Conservation (phyloP, 1,140 invertebrate species). For the Archivesica marissinica region DNA sequence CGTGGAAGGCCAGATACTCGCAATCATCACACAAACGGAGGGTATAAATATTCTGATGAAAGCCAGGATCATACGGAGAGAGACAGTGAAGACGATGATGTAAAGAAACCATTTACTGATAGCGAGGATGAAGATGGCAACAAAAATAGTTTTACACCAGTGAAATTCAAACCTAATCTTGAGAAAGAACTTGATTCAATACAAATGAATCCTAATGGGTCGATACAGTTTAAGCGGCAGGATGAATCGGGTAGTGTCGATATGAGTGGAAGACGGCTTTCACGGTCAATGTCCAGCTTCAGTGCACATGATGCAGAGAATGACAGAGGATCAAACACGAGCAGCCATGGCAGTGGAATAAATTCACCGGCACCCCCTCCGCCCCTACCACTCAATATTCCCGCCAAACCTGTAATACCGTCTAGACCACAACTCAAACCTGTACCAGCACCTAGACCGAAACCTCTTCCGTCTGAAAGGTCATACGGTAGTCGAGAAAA, state of each 20-base stretch:
- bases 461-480: conserved; percentile 63
- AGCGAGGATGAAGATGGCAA: conserved; percentile 63
- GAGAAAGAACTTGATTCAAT: conserved; percentile 69
- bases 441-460: conserved; percentile 54
- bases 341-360: conserved; percentile 24
- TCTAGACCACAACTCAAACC: conserved; percentile 29
- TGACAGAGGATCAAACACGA: background rate
- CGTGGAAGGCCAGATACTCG: conserved; percentile 28
- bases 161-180: conserved; percentile 66
- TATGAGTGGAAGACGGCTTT: conserved; percentile 35
- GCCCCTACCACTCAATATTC: conserved; percentile 60
- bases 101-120: conserved; percentile 56
- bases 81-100: conserved; percentile 59
- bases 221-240: conserved; percentile 52
- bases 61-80: conserved; percentile 40
- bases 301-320: conserved; percentile 62
- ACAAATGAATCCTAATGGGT: conserved; percentile 63
- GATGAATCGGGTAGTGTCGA: conserved; percentile 64
- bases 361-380: conserved; percentile 63
- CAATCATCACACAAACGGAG: conserved; percentile 63
- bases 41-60: conserved; percentile 69
- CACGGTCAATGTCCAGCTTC: conserved; percentile 74
- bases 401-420: conserved; percentile 10
- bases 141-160: conserved; percentile 56
- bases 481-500: conserved; percentile 62